These are phyloP conservation scores for Alectoris magna DNA, from an alignment of 2,797 vertebrate species.

Conservation along the genomic window DNA sequence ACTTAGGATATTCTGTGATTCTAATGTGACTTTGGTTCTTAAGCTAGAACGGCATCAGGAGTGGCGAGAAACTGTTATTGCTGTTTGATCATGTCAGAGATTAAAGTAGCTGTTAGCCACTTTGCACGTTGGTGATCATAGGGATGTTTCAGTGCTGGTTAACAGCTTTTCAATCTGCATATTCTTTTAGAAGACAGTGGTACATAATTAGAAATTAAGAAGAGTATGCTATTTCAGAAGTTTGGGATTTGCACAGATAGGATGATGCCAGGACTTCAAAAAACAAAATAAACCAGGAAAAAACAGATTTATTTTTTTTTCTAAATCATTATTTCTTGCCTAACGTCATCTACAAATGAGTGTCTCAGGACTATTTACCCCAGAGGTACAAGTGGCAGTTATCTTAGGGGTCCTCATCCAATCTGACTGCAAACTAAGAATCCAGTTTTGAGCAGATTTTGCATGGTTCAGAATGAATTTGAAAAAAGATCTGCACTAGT, in stretches of 20 bases:
- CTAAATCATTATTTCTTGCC: neutral
- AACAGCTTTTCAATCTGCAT: neutral
- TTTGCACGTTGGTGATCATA: neutral
- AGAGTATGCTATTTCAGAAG: neutral
- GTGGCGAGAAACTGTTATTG: neutral
- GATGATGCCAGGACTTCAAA: neutral
- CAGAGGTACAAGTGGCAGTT: neutral
- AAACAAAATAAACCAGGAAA: neutral
- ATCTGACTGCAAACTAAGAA: neutral
- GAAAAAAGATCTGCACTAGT: neutral
- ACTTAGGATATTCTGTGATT: no score
- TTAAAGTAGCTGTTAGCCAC: neutral
- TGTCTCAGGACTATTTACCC: neutral
- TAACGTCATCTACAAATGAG: neutral
- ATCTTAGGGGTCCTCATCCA: neutral
- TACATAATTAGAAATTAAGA: neutral
- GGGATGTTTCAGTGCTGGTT: neutral
- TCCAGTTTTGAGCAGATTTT: neutral
- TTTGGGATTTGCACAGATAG: neutral
- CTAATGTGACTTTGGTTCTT: neutral
- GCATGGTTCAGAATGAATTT: neutral
- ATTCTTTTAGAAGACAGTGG: neutral
- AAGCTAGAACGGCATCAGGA: neutral
- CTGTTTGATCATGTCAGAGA: neutral
- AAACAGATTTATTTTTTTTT: neutral